Conservation (phyloP, 1,140 invertebrate species). For the Calycopis cecrops region DNA sequence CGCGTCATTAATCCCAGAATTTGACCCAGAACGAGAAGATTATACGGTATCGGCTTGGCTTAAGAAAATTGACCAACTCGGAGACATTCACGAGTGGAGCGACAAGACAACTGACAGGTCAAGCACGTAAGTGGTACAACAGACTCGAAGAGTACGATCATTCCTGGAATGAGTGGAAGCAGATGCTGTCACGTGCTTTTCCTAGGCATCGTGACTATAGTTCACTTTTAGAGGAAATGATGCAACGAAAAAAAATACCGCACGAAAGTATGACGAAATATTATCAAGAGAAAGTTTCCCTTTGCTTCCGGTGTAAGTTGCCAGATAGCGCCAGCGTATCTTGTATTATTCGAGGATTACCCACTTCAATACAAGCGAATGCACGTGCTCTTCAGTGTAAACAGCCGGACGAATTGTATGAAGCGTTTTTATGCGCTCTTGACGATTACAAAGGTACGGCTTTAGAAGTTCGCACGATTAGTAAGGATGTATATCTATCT, state of each 20-base stretch:
- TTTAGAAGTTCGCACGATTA: neutral
- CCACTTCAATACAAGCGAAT: too few species aligned
- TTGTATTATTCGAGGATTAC: too few species aligned
- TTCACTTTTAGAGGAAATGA: too few species aligned
- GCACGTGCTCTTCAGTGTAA: slow-evolving; percentile 8
- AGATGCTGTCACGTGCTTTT: neutral
- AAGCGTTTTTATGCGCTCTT: slow-evolving; percentile 15
- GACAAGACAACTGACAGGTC: neutral
- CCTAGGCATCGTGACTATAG: neutral
- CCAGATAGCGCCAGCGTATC: too few species aligned
- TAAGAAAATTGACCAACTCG: slow-evolving; percentile 14
- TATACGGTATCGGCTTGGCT: too few species aligned
- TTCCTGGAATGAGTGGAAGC: neutral
- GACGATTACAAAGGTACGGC: slow-evolving; percentile 16
- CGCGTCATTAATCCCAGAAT: too few species aligned
- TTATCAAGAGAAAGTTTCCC: too few species aligned
- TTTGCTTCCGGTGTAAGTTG: too few species aligned
- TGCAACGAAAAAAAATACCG: slow-evolving; percentile 38
- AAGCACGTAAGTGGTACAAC: neutral
- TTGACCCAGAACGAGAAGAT: too few species aligned
- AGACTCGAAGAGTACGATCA: too few species aligned
- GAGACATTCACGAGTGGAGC: slow-evolving; percentile 10
- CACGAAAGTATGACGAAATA: too few species aligned
- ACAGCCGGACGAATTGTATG: too few species aligned
- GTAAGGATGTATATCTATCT: neutral